These are phyloP conservation scores for Euplagia quadripunctaria DNA, from an alignment of 2,888 invertebrate genomes.

Conservation along the genomic window DNA sequence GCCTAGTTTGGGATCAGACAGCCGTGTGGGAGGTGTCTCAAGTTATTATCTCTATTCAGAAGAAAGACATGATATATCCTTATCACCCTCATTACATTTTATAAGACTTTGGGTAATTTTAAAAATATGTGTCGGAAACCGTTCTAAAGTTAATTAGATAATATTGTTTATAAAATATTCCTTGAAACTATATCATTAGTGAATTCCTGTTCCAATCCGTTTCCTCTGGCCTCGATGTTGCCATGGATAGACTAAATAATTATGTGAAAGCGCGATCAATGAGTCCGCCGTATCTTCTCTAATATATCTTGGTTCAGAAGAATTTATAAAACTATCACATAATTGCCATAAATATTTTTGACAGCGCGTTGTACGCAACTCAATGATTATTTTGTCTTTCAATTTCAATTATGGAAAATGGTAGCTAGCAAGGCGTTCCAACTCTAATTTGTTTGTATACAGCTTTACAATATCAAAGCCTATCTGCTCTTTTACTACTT, in stretches of 20 bases:
- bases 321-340: neutral
- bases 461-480: too few species aligned
- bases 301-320: neutral
- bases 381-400: too few species aligned
- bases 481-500: too few species aligned
- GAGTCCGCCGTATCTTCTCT: neutral
- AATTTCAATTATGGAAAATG: too few species aligned
- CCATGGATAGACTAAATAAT: neutral
- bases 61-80: neutral
- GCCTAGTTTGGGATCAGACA: too few species aligned
- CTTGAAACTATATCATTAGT: neutral
- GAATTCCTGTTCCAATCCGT: neutral
- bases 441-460: too few species aligned
- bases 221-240: neutral
- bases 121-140: neutral
- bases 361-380: neutral
- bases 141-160: neutral
- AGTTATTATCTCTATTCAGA: too few species aligned
- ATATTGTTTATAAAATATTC: neutral
- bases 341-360: too few species aligned
- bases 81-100: neutral
- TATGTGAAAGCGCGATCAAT: neutral
- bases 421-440: too few species aligned
- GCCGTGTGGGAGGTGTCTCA: too few species aligned
- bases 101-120: neutral